phyloP scores from a whole-genome alignment of 2,113 vertebrate species.

The Callithrix jacchus region DNA sequence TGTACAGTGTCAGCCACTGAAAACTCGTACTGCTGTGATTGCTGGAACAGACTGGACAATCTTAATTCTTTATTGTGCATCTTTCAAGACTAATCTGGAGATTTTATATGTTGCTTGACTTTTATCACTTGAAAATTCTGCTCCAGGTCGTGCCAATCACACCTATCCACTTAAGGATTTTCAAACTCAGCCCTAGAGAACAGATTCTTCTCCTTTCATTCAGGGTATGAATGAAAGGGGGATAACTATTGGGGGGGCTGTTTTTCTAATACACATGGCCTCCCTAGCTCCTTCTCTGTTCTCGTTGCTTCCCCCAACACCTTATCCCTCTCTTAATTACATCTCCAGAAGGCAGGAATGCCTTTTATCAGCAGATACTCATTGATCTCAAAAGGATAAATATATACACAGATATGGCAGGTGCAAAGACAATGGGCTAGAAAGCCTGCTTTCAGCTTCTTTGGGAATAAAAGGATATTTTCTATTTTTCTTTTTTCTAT shows the following conservation, averaged over 20 bases:
- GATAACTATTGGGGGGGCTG: neutral
- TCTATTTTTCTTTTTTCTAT: slow-evolving; percentile 46
- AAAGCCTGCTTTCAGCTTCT: slow-evolving; percentile 53
- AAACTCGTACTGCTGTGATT: neutral
- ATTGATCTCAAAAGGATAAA: slow-evolving; percentile 38
- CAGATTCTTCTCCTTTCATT: neutral
- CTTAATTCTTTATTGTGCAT: too few species aligned
- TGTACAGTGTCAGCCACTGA: too few species aligned
- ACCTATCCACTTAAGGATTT: neutral
- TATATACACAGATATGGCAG: slow-evolving; percentile 11
- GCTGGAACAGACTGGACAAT: neutral
- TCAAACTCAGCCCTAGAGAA: neutral
- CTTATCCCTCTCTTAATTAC: neutral
- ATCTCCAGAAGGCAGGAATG: neutral
- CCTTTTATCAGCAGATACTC: slow-evolving; percentile 39
- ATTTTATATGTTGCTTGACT: neutral
- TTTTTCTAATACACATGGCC: neutral
- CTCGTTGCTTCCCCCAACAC: neutral
- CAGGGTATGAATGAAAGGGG: neutral
- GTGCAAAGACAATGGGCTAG: slow-evolving; percentile 59
- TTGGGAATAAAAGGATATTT: slow-evolving; percentile 65
- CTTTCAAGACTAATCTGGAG: neutral
- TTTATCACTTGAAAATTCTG: neutral
- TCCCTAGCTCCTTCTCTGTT: neutral
- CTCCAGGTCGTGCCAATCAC: neutral